Percentiles rank a stretch among this genome's conserved stretches.
phyloP scores from a whole-genome alignment of 2,113 vertebrate species.

The Quiscalus mexicanus region DNA sequence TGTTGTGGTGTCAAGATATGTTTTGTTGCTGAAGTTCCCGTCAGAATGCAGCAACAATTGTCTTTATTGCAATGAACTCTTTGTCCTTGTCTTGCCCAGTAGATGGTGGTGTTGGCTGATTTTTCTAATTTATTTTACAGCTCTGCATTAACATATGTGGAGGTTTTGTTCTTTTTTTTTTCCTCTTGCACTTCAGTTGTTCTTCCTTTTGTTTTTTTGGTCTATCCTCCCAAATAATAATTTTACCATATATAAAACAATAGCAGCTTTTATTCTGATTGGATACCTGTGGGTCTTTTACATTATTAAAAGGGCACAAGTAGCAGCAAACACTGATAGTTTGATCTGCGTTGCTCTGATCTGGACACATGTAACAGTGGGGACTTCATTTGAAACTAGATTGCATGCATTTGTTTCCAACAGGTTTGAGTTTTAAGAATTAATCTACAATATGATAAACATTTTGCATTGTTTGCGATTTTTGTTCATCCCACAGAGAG shows the following conservation, averaged over 20 bases:
- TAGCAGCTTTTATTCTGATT: neutral
- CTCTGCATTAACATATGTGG: neutral
- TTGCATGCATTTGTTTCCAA: neutral
- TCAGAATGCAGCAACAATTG: neutral
- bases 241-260: neutral
- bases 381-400: neutral
- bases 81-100: conserved; percentile 75
- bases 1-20: neutral
- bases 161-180: neutral
- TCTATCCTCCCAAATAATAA: neutral
- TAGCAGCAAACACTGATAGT: neutral
- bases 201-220: neutral
- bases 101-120: conserved; percentile 79
- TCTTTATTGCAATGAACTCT: conserved; percentile 5
- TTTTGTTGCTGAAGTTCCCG: neutral
- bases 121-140: conserved; percentile 64
- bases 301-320: neutral
- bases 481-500: neutral
- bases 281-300: neutral
- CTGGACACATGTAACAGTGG: neutral
- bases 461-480: neutral
- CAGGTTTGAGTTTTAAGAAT: neutral
- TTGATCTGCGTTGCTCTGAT: neutral
- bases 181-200: neutral
- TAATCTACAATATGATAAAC: neutral